These are phyloP conservation scores for Atethmia centrago DNA, from an alignment of 2,888 invertebrate species.

Conservation along the genomic window DNA sequence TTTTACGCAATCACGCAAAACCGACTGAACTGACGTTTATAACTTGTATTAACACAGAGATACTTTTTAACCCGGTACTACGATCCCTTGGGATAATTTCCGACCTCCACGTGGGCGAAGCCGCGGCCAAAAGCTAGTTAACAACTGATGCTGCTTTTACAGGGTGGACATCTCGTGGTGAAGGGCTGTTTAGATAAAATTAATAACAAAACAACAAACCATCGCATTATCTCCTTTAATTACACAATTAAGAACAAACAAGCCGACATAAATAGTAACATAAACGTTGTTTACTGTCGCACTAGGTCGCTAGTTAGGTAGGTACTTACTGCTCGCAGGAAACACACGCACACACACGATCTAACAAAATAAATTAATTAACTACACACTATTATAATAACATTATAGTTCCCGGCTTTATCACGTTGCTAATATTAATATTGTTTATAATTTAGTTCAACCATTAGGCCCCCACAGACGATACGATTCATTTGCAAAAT, in stretches of 20 bases:
- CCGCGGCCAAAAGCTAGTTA: too few species aligned
- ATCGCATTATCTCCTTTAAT: conserved; percentile 27
- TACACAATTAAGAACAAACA: conserved; percentile 26
- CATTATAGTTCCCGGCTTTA: conserved; percentile 42
- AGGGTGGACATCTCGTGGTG: too few species aligned
- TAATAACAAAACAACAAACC: conserved; percentile 20
- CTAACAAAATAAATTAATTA: conserved; percentile 47
- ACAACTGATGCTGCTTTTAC: not conserved
- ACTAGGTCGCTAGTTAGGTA: conserved; percentile 16
- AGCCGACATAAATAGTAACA: conserved; percentile 21
- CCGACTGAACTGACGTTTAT: too few species aligned
- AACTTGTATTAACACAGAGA: too few species aligned
- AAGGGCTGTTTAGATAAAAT: conserved; percentile 14
- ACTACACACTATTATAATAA: conserved; percentile 36
- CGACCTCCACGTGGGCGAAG: too few species aligned
- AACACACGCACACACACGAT: conserved; percentile 14
- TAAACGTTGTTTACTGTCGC: conserved; percentile 22
- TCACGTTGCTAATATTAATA: conserved; percentile 42
- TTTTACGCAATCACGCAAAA: too few species aligned
- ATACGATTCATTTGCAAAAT: not conserved
- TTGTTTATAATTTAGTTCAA: conserved; percentile 43
- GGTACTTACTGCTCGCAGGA: conserved; percentile 31
- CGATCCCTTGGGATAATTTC: too few species aligned
- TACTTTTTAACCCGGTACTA: too few species aligned
- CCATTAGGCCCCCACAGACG: conserved; percentile 10